phyloP scores from a whole-genome alignment of 1,140 invertebrate genomes.

The Calliphora vicina region DNA sequence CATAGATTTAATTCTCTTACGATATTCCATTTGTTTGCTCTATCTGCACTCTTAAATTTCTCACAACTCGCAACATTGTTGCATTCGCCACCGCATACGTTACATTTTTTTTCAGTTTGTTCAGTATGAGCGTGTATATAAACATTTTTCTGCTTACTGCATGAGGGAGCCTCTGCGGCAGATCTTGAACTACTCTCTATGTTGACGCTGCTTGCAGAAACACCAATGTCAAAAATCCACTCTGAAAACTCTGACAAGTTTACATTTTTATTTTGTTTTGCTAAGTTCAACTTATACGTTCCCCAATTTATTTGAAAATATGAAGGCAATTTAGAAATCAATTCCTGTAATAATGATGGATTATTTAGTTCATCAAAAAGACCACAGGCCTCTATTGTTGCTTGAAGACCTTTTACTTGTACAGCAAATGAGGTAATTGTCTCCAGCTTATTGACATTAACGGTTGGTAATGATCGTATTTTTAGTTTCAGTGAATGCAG shows the following conservation, averaged over 20 bases:
- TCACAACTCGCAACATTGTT: background rate
- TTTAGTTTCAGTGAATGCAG: background rate
- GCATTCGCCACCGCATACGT: background rate
- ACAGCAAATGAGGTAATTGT: background rate
- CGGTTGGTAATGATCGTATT: background rate
- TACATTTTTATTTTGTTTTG: background rate
- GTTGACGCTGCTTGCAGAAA: conserved; percentile 5
- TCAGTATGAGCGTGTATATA: background rate
- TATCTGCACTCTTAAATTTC: background rate
- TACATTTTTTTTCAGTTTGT: background rate
- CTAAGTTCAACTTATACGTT: background rate
- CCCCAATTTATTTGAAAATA: background rate
- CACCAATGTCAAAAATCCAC: conserved; percentile 14
- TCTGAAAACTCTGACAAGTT: background rate
- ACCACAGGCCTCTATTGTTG: background rate
- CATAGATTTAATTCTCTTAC: background rate
- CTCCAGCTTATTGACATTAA: background rate
- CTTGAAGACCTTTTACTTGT: background rate
- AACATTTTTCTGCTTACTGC: background rate
- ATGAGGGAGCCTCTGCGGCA: background rate
- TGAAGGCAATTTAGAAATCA: background rate
- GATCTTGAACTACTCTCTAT: background rate
- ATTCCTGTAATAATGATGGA: background rate
- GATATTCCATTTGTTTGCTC: conserved; percentile 9
- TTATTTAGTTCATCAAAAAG: background rate